phyloP scores from a whole-genome alignment of 2,888 invertebrate species.

The Stenichneumon culpator region DNA sequence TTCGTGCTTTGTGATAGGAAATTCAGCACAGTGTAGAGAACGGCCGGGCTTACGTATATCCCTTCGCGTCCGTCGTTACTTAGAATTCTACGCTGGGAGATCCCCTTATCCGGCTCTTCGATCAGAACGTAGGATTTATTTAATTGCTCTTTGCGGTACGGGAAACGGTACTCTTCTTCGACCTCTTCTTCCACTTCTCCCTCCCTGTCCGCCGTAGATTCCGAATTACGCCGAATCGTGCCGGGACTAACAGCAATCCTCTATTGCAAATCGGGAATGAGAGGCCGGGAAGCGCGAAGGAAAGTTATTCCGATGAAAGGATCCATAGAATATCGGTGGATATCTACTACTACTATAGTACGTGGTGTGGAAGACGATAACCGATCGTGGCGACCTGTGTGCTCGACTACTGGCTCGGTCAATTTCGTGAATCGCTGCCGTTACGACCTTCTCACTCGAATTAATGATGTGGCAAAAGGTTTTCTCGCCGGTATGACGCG shows the following conservation, averaged over 20 bases:
- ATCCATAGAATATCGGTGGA: constrained; percentile 29
- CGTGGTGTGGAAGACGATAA: constrained; percentile 48
- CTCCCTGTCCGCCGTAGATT: constrained; percentile 21
- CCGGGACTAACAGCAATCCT: constrained; percentile 56
- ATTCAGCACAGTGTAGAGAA: constrained; percentile 13
- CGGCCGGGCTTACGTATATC: constrained; percentile 13
- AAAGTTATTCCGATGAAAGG: constrained; percentile 49
- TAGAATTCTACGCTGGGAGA: constrained; percentile 54
- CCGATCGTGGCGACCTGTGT: constrained; percentile 47
- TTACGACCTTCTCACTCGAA: constrained; percentile 64
- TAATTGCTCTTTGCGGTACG: constrained; percentile 64
- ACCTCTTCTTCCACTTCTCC: constrained; percentile 27
- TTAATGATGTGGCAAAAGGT: constrained; percentile 70
- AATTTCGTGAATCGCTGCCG: constrained; percentile 63
- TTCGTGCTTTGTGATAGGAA: neutral
- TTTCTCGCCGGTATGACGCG: constrained; percentile 40
- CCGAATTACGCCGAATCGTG: constrained; percentile 58
- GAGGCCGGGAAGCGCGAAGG: constrained; percentile 46
- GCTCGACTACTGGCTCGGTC: constrained; percentile 60
- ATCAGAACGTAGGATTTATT: constrained; percentile 65
- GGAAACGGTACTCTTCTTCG: constrained; percentile 49
- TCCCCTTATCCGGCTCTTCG: constrained; percentile 56
- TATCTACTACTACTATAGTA: constrained; percentile 1
- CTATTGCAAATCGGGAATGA: constrained; percentile 54
- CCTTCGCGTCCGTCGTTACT: constrained; percentile 51